A percentile compares a stretch with the other conserved stretches of the same genome.
Evolutionary conservation across 1,140 invertebrate species (phyloP).

Genomic region (Venustaconcha ellipsiformis): DNA sequence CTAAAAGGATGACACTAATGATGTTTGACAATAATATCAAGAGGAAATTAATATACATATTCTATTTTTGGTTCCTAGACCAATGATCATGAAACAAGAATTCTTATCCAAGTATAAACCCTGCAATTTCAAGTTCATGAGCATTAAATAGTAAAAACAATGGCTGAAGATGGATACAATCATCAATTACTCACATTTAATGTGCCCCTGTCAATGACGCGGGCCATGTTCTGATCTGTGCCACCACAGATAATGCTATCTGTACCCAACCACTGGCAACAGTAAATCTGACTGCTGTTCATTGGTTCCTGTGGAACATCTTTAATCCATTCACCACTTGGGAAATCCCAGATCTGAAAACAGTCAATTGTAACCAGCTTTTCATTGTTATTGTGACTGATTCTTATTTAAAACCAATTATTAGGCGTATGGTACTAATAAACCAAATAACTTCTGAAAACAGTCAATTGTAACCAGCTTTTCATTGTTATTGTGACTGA

Average conservation of each 20-base stretch:
- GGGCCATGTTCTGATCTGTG: conserved; percentile 62
- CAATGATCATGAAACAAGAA: background rate
- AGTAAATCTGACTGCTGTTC: conserved; percentile 62
- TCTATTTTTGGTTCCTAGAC: too few species aligned
- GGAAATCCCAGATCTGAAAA: conserved; percentile 66
- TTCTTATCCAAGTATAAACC: background rate
- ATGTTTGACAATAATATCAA: background rate
- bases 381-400: too few species aligned
- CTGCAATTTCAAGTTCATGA: background rate
- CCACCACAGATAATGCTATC: conserved; percentile 67
- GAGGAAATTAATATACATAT: background rate
- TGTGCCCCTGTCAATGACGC: conserved; percentile 65
- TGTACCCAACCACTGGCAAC: conserved; percentile 67
- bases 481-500: too few species aligned
- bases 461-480: too few species aligned
- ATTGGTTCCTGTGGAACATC: conserved; percentile 64
- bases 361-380: too few species aligned
- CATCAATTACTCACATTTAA: conserved; percentile 60
- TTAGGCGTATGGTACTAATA: too few species aligned
- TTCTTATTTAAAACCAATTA: too few species aligned
- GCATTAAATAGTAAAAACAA: background rate
- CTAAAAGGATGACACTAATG: background rate
- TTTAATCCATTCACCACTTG: conserved; percentile 59
- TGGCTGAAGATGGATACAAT: background rate
- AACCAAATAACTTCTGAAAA: too few species aligned